A percentile compares a stretch with the other conserved stretches of the same genome.
Conservation (phyloP, 2,888 invertebrate genomes). For the Copidosoma aretas region DNA sequence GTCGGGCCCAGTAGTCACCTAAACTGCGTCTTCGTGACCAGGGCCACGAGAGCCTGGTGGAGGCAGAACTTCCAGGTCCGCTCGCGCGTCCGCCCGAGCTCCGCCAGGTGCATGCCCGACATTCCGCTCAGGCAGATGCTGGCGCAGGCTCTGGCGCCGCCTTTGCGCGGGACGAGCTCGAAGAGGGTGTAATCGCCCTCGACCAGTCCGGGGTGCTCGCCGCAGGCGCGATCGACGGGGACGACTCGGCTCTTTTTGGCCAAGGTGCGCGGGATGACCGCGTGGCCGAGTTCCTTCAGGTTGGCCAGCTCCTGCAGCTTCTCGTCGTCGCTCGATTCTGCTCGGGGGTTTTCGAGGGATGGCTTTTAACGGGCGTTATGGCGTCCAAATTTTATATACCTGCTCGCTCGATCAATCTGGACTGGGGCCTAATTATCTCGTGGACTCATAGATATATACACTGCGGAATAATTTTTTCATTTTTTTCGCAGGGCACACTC, state of each 20-base stretch:
- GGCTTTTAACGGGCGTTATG: no score
- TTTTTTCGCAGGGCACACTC: no score
- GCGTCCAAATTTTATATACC: no score
- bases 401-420: no score
- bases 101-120: slow-evolving; percentile 55
- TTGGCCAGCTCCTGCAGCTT: slow-evolving; percentile 45
- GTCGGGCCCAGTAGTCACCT: slow-evolving; percentile 44
- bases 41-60: slow-evolving; percentile 54
- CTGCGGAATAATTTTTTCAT: no score
- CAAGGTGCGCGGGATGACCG: slow-evolving; percentile 47
- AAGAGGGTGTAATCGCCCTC: slow-evolving; percentile 53
- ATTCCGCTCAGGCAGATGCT: slow-evolving; percentile 52
- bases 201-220: slow-evolving; percentile 53
- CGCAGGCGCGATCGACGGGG: slow-evolving; percentile 48
- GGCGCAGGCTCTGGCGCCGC: slow-evolving; percentile 44
- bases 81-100: slow-evolving; percentile 46
- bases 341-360: not conserved
- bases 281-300: slow-evolving; percentile 54
- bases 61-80: slow-evolving; percentile 59
- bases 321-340: slow-evolving; percentile 40
- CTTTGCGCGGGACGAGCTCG: slow-evolving; percentile 43
- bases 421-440: no score
- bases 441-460: no score
- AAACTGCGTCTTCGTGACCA: slow-evolving; percentile 56
- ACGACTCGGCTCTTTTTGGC: slow-evolving; percentile 11